Evolutionary conservation across 2,797 vertebrate species (phyloP), one percentile per base, ranked within the genome.

Genomic region (Sebastiscus tertius): DNA sequence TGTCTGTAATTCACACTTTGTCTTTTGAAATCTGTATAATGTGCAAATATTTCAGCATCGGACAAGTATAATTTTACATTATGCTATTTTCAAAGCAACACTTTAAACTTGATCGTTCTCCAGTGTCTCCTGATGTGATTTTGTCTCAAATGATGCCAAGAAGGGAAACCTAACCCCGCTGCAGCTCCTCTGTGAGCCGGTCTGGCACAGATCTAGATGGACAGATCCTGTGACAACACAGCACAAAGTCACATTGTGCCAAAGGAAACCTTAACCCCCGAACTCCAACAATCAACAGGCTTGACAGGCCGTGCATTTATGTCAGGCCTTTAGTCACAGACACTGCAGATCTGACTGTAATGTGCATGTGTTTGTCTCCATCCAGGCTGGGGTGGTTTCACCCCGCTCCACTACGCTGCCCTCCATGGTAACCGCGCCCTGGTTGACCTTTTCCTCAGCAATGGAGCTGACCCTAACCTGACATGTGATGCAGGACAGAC

Each of bases 381-480:
- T 83, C 58, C 72, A 97, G 96, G 96, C 27, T 97, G 96, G 96
- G 94, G 95, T 34, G 96, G 96, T 42, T 96, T 96, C 86, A 95
- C 93, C 13, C 94, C 96, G 0, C 95, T 97, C 24, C 96, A 97
- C 87, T 96, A 94, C 20, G 94, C 96, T 18, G 94, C 96, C 31
- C 93, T 96, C 22, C 94, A 96, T 84, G 96, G 96, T 42, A 96
- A 94, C 91, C 93, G 92, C 3, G 68, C 82, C 4, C 75, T 97
- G 83, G 91, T 94, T 1, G 91, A 95, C 65, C 88, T 95, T 61
- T 94, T 97, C 64, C 93, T 97, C 4, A 92, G 86, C 67, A 90
- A 88, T 42, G 96, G 95, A 56, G 96, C 96, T 49, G 95, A 96
- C 83, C 92, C 95, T 34, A 97, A 97, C 83, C 8, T 94, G 54